These are phyloP conservation scores for Drosophila nebulosa DNA, from an alignment of 1,140 invertebrate genomes.

Conservation along the genomic window DNA sequence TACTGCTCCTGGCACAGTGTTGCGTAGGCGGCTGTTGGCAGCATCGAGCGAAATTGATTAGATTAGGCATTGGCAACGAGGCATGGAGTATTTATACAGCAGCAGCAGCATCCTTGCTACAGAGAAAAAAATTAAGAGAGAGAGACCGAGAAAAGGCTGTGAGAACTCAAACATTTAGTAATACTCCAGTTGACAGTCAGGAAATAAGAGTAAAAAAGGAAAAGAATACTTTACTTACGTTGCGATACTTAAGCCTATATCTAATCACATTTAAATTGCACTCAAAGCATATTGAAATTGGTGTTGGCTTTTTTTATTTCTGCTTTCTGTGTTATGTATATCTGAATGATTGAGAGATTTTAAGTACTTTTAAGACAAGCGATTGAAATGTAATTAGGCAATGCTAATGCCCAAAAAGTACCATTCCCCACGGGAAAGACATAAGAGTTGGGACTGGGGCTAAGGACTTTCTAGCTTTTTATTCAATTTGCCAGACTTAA, in stretches of 20 bases:
- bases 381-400: slow-evolving; percentile 76
- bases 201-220: neutral
- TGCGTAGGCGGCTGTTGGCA: slow-evolving; percentile 26
- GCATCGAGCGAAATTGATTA: slow-evolving; percentile 68
- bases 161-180: slow-evolving; percentile 10
- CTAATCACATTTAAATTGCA: slow-evolving; percentile 77
- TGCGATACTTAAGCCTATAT: slow-evolving; percentile 45
- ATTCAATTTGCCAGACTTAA: slow-evolving; percentile 11
- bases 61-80: slow-evolving; percentile 59
- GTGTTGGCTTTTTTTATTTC: slow-evolving; percentile 18
- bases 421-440: slow-evolving; percentile 6
- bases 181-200: slow-evolving; percentile 35
- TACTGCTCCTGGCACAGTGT: slow-evolving; percentile 17
- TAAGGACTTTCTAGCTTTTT: neutral
- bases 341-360: slow-evolving; percentile 39
- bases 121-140: neutral
- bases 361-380: slow-evolving; percentile 61
- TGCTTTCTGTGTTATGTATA: neutral
- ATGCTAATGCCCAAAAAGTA: slow-evolving; percentile 58
- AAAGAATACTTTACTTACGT: neutral
- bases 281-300: slow-evolving; percentile 35
- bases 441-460: neutral
- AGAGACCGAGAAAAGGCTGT: neutral
- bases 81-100: slow-evolving; percentile 35
- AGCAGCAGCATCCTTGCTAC: neutral